Conservation (phyloP, 2,113 vertebrate genomes). For the Tychaedon coryphoeus region DNA sequence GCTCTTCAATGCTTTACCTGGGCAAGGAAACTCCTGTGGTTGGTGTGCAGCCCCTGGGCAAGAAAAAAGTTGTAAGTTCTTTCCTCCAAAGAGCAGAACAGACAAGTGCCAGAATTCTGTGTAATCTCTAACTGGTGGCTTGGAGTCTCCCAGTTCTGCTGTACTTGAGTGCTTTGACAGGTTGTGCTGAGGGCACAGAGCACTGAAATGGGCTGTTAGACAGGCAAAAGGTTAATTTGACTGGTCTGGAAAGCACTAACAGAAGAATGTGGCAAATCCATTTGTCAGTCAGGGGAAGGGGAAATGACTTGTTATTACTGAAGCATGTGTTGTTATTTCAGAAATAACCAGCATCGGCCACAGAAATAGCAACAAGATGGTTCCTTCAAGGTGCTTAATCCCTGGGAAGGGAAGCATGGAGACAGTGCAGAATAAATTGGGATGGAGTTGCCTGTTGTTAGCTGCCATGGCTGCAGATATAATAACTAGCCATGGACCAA, state of each 20-base stretch:
- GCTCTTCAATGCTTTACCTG: not conserved
- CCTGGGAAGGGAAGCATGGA: not conserved
- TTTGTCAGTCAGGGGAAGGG: not conserved
- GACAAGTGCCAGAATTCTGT: not conserved
- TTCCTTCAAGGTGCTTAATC: not conserved
- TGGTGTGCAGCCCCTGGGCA: not conserved
- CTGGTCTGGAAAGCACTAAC: not conserved
- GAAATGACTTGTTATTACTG: not conserved
- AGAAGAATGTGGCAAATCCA: not conserved
- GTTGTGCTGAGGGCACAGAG: conserved; percentile 61
- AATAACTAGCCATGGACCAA: not conserved
- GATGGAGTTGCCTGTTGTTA: not conserved
- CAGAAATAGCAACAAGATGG: not conserved
- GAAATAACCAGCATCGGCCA: not conserved
- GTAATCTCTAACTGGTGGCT: not conserved
- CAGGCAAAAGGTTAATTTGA: conserved; percentile 9
- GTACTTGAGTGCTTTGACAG: conserved; percentile 47
- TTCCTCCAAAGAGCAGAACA: not conserved
- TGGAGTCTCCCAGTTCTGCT: conserved; percentile 46
- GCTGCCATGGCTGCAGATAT: not conserved
- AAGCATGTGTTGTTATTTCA: not conserved
- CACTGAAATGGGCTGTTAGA: conserved; percentile 26
- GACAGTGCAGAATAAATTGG: not conserved
- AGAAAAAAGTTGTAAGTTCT: not conserved
- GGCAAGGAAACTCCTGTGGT: not conserved